phyloP scores from a whole-genome alignment of 2,797 vertebrate genomes.

The Kryptolebias ocellatus region DNA sequence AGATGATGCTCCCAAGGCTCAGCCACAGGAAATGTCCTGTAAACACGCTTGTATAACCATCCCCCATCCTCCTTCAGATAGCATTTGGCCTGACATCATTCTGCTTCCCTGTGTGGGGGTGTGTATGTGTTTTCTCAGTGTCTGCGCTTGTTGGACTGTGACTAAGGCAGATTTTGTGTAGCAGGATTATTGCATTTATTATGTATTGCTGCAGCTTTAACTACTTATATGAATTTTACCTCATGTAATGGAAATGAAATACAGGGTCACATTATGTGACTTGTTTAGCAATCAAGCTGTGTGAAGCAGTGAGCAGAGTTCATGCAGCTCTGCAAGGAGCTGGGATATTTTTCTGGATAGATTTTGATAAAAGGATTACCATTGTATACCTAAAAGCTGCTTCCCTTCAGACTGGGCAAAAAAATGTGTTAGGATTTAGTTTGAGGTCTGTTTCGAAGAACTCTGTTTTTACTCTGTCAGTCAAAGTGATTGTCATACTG shows the following conservation, averaged over 20 bases:
- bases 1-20: constrained; percentile 77
- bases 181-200: constrained; percentile 51
- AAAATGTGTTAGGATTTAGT: constrained; percentile 60
- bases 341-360: constrained; percentile 45
- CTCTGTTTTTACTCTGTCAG: constrained; percentile 57
- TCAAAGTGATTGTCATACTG: constrained; percentile 67
- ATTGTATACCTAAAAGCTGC: constrained; percentile 51
- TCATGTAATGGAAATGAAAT: constrained; percentile 58
- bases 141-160: constrained; percentile 36
- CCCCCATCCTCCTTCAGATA: constrained; percentile 74
- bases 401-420: constrained; percentile 50
- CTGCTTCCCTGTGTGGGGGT: constrained; percentile 46
- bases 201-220: constrained; percentile 44
- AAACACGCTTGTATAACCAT: constrained; percentile 80
- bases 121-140: constrained; percentile 37
- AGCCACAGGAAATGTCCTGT: constrained; percentile 81
- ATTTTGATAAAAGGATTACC: constrained; percentile 70
- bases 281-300: constrained; percentile 50
- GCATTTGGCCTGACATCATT: constrained; percentile 64
- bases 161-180: constrained; percentile 39
- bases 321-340: constrained; percentile 26
- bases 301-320: constrained; percentile 26
- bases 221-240: constrained; percentile 54
- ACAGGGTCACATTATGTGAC: constrained; percentile 44
- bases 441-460: constrained; percentile 52